Conservation (phyloP, 2,113 vertebrate genomes). For the Trichechus manatus region DNA sequence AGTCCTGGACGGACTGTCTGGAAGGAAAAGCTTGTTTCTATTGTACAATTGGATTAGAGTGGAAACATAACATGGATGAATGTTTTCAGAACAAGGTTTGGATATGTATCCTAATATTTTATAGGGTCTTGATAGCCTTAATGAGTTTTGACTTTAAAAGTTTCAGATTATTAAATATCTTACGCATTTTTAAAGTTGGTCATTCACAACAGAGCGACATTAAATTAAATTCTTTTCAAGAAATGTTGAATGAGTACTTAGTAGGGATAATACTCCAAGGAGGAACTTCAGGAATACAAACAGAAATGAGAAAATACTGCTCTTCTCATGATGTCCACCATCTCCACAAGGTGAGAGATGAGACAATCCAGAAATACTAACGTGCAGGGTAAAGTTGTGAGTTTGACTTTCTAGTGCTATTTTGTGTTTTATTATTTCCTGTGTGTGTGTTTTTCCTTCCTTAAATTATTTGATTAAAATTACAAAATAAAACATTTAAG, state of each 20-base stretch:
- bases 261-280: background rate
- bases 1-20: background rate
- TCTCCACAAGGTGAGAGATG: background rate
- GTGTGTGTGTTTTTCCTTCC: background rate
- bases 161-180: background rate
- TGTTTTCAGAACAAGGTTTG: background rate
- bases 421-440: slow-evolving; percentile 2
- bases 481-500: slow-evolving; percentile 31
- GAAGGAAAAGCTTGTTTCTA: background rate
- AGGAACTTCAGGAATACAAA: background rate
- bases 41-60: background rate
- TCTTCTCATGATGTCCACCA: background rate
- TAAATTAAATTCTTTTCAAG: background rate
- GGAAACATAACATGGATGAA: background rate
- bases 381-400: background rate
- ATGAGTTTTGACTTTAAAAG: background rate
- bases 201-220: background rate
- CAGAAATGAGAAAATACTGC: background rate
- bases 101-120: background rate
- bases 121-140: background rate
- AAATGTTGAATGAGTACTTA: background rate
- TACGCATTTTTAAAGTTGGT: slow-evolving; percentile 19
- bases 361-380: background rate
- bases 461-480: slow-evolving; percentile 8
- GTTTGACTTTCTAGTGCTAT: background rate